Evolutionary conservation across 2,113 vertebrate species (phyloP).

Genomic region (Sitta europaea): DNA sequence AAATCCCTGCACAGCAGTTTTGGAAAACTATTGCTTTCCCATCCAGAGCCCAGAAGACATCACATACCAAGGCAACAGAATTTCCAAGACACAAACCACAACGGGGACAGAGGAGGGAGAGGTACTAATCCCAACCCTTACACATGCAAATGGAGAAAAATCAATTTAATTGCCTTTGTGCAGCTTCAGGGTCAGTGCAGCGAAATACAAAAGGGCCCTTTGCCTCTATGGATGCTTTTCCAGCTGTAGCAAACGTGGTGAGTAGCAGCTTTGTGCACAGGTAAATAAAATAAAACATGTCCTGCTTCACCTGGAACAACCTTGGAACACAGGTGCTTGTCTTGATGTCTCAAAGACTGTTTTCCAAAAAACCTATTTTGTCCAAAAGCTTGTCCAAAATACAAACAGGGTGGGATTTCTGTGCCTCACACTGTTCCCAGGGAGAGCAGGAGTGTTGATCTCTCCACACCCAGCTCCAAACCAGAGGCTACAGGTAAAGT

Average conservation of each 20-base stretch:
- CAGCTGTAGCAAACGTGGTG: neutral
- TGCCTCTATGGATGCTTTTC: neutral
- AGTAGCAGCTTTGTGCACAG: neutral
- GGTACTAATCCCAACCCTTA: neutral
- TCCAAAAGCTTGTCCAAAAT: too few relatives aligned
- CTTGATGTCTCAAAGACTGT: neutral
- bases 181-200: neutral
- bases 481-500: neutral
- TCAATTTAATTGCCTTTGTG: neutral
- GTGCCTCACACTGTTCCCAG: rapidly evolving
- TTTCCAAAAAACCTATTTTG: neutral
- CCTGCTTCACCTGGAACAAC: neutral
- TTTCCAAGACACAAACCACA: neutral
- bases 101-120: neutral
- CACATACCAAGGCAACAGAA: neutral
- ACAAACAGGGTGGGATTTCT: neutral
- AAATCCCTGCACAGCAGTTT: neutral
- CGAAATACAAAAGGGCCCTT: neutral
- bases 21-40: neutral
- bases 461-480: neutral
- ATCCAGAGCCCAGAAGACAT: neutral
- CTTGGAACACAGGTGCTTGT: neutral
- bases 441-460: neutral
- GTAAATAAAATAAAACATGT: neutral
- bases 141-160: neutral